Evolutionary conservation across 1,140 invertebrate species (phyloP), one percentile per base, ranked within the genome.

Genomic region (Stegodyphus mimosarum): DNA sequence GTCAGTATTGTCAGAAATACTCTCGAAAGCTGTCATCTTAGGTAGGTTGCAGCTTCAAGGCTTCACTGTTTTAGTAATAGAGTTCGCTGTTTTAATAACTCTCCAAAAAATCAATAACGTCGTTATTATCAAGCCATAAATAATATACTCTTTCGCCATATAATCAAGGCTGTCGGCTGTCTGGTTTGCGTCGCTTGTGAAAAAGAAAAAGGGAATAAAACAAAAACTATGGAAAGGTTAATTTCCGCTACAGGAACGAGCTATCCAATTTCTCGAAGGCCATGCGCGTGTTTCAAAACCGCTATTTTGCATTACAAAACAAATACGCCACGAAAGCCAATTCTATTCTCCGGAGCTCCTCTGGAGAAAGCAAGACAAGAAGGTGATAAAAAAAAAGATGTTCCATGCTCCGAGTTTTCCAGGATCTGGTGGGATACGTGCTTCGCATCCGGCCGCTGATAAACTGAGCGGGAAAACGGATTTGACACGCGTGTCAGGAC

Each of bases 291-390:
- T 60, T 60, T 51, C 70, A 49, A 51, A 50, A n/a, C 67, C 77
- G 66, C 64, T 79, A 33, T 18, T 79, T 79, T 79, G 77, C 77
- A 79, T 70, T 33, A 70, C 64, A 70, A 70, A 69, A 69, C 60
- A 66, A 55, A 49, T 17, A 50, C 64, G 60, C 7, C n/a, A 49
- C 66, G 64, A 79, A 79, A 79, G 77, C 77, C 77, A 79, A 79
- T 79, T 79, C 70, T 0, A 50, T 33, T 6, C 52, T 18, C 72
- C 72, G 17, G 51, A 15, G 33, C 52, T 60, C 33, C 51, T 55
- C 13, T 17, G 55, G 72, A 33, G 51, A 74, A 55, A 74, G 52
- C 52, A 74, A 74, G 51, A 55, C 53, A 52, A 52, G 72, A 33
- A 33, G 33, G 33, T 33, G 33, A 33, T 33, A 33, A 33, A 33